Base-by-base conservation (phyloP, 2,888 invertebrate genomes). In the Megastigmus dorsalis region DNA sequence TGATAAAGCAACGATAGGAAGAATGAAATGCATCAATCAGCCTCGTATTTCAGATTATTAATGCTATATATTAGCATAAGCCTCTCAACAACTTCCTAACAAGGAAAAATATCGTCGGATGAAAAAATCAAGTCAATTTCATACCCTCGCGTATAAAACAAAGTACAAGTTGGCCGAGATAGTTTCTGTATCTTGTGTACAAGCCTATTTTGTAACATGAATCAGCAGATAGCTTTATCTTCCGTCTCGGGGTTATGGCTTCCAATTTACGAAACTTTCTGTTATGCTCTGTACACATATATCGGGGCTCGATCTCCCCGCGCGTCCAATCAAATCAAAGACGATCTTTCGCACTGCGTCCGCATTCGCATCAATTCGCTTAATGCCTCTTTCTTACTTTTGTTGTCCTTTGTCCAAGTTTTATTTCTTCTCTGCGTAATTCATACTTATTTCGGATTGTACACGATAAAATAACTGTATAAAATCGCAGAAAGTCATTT, bases 251-350 rank as follows among this genome's bases (percentile, higher is more conserved):
- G 63, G 65, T 73, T 65, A 76, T 69, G 50, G 69, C 66, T 60
- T 66, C 69, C 76, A 73, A 76, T 73, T 76, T 69, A 69, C 69
- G 65, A 69, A 76, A 76, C 38, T 70, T 76, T 69, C 66, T 26
- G 36, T 43, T 69, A 18, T 50, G n/a, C n/a, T n/a, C n/a, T n/a
- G n/a, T 48, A n/a, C 36, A 38, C 30, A 30, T 41, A 18, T 75
- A 66, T 70, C 54, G 1, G n/a, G n/a, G 48, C 23, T 38, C 66
- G 54, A 73, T 69, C 76, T 69, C 60, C 69, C 67, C 69, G 48
- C 33, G 10, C 48, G 33, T 30, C 68, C 68, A 74, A 76, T 76
- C 74, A 68, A 76, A 76, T 76, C 70, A 76, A 69, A 70, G 69
- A 74, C 69, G 74, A 74, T 69, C 76, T 73, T 73, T 76, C 63